Conservation (phyloP, 53 echinoderm and acorn worm species). For the Echinometra lucunter region DNA sequence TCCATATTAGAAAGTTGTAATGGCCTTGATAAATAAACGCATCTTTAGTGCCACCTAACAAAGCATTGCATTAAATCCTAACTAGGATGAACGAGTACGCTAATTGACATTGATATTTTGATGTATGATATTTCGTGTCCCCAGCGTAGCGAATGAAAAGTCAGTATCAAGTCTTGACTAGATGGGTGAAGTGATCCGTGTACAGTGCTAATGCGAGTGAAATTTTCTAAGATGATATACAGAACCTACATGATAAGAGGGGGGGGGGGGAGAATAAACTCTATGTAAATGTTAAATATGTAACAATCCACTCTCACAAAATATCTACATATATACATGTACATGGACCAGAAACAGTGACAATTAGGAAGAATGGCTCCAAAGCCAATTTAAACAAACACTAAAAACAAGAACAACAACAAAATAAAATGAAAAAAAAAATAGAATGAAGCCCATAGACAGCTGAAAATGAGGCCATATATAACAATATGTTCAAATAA, state of each 20-base stretch:
- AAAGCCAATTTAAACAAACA: background rate
- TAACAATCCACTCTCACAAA: too few species aligned
- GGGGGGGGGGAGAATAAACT: background rate
- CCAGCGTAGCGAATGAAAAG: background rate
- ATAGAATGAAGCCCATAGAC: too few species aligned
- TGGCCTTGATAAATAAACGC: constrained; percentile 4
- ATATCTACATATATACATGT: background rate
- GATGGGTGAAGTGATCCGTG: background rate
- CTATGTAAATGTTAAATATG: too few species aligned
- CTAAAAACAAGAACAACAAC: background rate
- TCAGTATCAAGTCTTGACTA: background rate
- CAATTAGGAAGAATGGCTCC: background rate
- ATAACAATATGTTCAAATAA: too few species aligned
- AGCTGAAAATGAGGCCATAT: too few species aligned
- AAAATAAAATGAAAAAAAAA: too few species aligned
- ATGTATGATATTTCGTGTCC: background rate
- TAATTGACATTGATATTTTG: constrained; percentile 50
- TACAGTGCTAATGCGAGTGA: background rate
- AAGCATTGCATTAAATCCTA: constrained; percentile 17
- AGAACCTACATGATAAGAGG: background rate
- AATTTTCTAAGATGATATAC: background rate
- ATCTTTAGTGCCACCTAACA: background rate
- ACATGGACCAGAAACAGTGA: background rate
- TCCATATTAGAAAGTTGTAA: background rate
- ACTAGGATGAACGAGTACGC: background rate